phyloP scores from a whole-genome alignment of 2,113 vertebrate genomes.

The Capra hircus region DNA sequence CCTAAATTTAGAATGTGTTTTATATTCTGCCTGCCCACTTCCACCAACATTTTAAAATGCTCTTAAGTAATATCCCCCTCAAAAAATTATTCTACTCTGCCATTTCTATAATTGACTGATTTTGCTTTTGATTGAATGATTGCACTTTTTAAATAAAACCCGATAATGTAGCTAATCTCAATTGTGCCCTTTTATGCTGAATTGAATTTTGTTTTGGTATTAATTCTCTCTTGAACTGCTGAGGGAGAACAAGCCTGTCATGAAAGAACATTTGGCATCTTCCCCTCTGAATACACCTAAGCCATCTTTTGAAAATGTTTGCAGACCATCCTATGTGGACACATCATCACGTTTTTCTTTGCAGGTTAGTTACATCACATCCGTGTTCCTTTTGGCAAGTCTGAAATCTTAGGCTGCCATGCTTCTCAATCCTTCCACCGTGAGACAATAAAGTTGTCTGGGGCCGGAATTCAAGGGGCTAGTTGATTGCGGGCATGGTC shows the following conservation, averaged over 20 bases:
- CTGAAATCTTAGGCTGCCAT: background rate
- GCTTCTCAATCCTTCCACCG: background rate
- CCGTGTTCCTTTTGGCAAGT: background rate
- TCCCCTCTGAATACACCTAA: background rate
- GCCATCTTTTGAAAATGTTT: background rate
- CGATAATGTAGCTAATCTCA: background rate
- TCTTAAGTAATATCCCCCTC: background rate
- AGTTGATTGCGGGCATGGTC: background rate
- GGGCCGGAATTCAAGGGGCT: background rate
- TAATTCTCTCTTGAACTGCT: background rate
- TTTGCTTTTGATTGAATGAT: background rate
- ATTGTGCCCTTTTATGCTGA: background rate
- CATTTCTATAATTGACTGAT: background rate
- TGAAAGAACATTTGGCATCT: background rate
- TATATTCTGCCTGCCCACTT: background rate
- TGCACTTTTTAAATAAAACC: background rate
- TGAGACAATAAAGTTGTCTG: background rate
- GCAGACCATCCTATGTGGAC: background rate
- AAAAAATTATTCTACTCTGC: background rate
- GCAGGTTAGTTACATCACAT: background rate
- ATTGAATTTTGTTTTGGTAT: constrained; percentile 11
- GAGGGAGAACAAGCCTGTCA: background rate
- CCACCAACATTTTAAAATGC: background rate
- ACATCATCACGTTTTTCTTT: background rate
- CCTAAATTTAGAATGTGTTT: background rate